Percentiles rank a stretch among this genome's conserved stretches.
Evolutionary conservation across 2,888 invertebrate genomes (phyloP).

Genomic region (Lissocephala sabroskyi): DNA sequence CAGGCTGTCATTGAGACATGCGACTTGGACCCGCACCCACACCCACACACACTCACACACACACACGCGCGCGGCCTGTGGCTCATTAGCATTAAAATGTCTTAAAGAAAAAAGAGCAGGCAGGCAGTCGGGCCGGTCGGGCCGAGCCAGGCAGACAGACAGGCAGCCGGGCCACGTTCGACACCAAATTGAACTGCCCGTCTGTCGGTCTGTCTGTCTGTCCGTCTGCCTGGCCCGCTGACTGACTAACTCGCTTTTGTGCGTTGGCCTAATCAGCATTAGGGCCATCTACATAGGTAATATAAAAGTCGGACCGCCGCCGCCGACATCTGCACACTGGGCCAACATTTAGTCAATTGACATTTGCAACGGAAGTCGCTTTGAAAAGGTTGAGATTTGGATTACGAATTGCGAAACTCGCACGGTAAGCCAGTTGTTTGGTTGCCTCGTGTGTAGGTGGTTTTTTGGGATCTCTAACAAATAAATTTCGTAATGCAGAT

Average conservation of each 20-base stretch:
- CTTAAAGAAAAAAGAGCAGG: conserved; percentile 44
- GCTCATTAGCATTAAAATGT: conserved; percentile 67
- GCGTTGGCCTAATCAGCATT: conserved; percentile 55
- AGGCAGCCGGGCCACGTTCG: conserved; percentile 51
- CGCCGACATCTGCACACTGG: conserved; percentile 39
- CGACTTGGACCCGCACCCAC: conserved; percentile 25
- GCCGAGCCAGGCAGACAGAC: too few species aligned
- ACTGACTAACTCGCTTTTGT: too few species aligned
- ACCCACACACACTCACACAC: conserved; percentile 20
- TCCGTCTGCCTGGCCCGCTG: conserved; percentile 1
- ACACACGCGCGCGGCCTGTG: conserved; percentile 36
- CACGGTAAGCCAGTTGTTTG: too few species aligned
- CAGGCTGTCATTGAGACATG: conserved; percentile 63
- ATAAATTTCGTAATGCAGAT: too few species aligned
- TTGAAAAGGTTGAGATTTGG: not conserved
- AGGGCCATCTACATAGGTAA: conserved; percentile 60
- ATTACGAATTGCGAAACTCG: too few species aligned
- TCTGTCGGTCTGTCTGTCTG: conserved; percentile 4
- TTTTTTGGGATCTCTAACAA: too few species aligned
- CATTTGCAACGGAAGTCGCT: not conserved
- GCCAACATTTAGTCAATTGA: conserved; percentile 1
- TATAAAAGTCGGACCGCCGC: conserved; percentile 33
- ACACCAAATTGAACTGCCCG: conserved; percentile 25
- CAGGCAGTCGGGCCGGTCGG: not conserved
- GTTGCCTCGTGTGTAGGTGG: too few species aligned